These are phyloP conservation scores for Callosobruchus maculatus DNA, from an alignment of 2,888 invertebrate species.

Conservation along the genomic window DNA sequence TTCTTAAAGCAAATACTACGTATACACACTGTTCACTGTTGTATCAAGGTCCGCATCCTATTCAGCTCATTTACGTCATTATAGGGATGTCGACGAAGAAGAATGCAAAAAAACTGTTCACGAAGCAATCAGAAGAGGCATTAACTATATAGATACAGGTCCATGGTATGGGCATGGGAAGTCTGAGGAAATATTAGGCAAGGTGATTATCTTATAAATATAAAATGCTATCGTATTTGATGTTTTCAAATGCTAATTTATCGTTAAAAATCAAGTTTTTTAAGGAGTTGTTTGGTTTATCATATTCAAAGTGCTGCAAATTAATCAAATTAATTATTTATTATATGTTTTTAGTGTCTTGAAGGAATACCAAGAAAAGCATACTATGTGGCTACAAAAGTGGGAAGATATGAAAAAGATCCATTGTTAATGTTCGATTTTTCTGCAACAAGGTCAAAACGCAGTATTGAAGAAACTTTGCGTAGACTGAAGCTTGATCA, in stretches of 20 bases:
- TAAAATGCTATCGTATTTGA: too few species aligned
- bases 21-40: too few species aligned
- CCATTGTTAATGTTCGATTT: conserved; percentile 82
- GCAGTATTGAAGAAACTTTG: conserved; percentile 75
- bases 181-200: conserved; percentile 79
- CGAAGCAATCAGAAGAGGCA: conserved; percentile 69
- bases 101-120: conserved; percentile 67
- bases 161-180: conserved; percentile 90
- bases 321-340: too few species aligned
- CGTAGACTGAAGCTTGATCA: conserved; percentile 70
- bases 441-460: conserved; percentile 67
- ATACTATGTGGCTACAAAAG: conserved; percentile 90
- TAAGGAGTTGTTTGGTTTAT: too few species aligned
- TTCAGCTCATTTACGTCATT: conserved; percentile 14
- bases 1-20: too few species aligned
- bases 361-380: conserved; percentile 73
- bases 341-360: conserved; percentile 58
- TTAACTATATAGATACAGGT: conserved; percentile 90
- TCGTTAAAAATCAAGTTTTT: too few species aligned
- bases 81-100: conserved; percentile 61
- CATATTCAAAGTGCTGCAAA: too few species aligned
- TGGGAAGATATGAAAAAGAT: conserved; percentile 75
- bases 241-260: too few species aligned
- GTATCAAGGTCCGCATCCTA: neutral
- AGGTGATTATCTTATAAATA: conserved; percentile 49